A percentile compares a stretch with the other conserved stretches of the same genome.
Conservation (phyloP, 2,888 invertebrate genomes). For the Rosalia funebris region DNA sequence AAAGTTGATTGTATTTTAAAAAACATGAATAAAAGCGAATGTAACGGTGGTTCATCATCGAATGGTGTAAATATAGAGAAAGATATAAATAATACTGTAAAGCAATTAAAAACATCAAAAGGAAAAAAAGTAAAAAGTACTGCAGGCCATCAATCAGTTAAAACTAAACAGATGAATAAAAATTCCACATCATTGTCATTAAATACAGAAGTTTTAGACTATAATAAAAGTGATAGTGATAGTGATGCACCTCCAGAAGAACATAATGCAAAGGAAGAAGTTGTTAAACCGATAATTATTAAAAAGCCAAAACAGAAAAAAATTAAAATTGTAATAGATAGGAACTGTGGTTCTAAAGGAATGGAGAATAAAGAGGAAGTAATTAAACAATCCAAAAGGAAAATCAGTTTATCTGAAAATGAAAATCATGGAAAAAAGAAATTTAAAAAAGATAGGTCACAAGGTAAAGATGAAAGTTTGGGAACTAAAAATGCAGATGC, state of each 20-base stretch:
- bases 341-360: constrained; percentile 20
- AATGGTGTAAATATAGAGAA: background rate
- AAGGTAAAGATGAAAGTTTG: constrained; percentile 22
- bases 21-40: too few species aligned
- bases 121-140: constrained; percentile 37
- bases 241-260: constrained; percentile 54
- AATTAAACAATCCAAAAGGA: constrained; percentile 38
- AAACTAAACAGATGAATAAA: too few species aligned
- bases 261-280: constrained; percentile 48
- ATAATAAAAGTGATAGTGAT: constrained; percentile 41
- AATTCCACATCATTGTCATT: too few species aligned
- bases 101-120: background rate
- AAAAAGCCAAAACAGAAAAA: constrained; percentile 45
- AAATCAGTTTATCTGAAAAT: constrained; percentile 13
- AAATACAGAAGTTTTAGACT: constrained; percentile 33
- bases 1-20: constrained; percentile 28
- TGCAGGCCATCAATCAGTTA: too few species aligned
- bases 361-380: constrained; percentile 27
- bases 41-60: too few species aligned
- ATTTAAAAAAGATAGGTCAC: too few species aligned
- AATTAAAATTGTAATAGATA: constrained; percentile 40
- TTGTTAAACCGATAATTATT: constrained; percentile 40
- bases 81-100: background rate
- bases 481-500: constrained; percentile 26
- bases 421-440: too few species aligned